A percentile compares a stretch with the other conserved stretches of the same genome.
Conservation (phyloP, 37 sponge, comb jelly and placozoan genomes). For the Axinella damicornis region DNA sequence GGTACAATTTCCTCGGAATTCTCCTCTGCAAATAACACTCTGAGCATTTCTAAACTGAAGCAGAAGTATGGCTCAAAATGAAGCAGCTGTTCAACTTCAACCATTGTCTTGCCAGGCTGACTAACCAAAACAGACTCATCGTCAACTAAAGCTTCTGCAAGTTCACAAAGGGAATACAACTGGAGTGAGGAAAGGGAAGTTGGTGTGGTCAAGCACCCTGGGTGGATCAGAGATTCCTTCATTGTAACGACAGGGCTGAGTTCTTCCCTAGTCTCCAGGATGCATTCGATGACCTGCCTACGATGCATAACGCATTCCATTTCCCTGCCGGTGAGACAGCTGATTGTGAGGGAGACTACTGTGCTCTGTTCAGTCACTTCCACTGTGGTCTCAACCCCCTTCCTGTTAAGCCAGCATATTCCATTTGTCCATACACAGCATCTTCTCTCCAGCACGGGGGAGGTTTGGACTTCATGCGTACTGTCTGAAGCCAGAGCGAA, state of each 20-base stretch:
- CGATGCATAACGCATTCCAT: slow-evolving; percentile 23
- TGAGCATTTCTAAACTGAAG: not conserved
- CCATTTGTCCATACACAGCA: slow-evolving; percentile 6
- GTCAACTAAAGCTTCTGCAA: not conserved
- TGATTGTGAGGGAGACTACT: not conserved
- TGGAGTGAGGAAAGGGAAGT: not conserved
- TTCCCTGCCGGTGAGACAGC: slow-evolving; percentile 11
- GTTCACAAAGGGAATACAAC: not conserved
- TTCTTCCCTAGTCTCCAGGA: slow-evolving; percentile 9
- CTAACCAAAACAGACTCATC: not conserved
- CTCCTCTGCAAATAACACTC: not conserved
- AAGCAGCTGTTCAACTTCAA: not conserved
- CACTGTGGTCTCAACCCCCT: not conserved
- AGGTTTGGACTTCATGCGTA: not conserved
- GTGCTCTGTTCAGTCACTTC: slow-evolving; percentile 1
- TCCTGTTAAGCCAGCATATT: not conserved
- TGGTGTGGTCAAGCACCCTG: not conserved
- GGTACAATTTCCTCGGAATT: not conserved
- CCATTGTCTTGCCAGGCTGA: not conserved
- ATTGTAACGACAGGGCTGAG: not conserved
- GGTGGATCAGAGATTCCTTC: slow-evolving; percentile 17
- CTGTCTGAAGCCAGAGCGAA: not conserved
- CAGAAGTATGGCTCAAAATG: slow-evolving; percentile 40
- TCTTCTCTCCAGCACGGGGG: not conserved
- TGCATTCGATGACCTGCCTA: slow-evolving; percentile 3